A percentile compares a stretch with the other conserved stretches of the same genome.
phyloP scores from a whole-genome alignment of 2,888 invertebrate genomes.

The Napeogenes inachia region DNA sequence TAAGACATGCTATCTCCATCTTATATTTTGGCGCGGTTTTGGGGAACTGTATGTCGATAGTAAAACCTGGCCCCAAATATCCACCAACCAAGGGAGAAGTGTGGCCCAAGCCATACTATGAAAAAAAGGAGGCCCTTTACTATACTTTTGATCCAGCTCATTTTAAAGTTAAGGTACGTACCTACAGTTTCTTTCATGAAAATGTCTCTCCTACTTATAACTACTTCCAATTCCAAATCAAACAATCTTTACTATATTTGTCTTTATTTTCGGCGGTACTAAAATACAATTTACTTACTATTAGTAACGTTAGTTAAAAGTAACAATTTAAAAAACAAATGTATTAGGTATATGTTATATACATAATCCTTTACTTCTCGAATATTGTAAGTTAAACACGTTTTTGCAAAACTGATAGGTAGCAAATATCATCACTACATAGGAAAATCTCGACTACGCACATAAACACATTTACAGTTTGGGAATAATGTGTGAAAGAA shows the following conservation, averaged over 20 bases:
- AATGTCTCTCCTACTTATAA: constrained; percentile 18
- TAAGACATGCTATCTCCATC: constrained; percentile 12
- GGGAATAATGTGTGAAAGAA: too few relatives aligned
- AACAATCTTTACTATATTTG: not conserved
- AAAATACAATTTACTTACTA: too few relatives aligned
- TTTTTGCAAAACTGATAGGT: too few relatives aligned
- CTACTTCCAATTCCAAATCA: not conserved
- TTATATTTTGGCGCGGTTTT: constrained; percentile 15
- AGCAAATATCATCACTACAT: too few relatives aligned
- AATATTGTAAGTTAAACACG: too few relatives aligned
- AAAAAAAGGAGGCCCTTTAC: constrained; percentile 57
- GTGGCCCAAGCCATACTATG: constrained; percentile 82
- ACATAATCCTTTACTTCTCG: too few relatives aligned
- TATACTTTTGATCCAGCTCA: constrained; percentile 61
- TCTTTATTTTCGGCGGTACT: not conserved
- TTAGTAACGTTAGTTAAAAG: too few relatives aligned
- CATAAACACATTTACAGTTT: too few relatives aligned
- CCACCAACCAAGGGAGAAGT: constrained; percentile 79
- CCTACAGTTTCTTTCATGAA: constrained; percentile 5
- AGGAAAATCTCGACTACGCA: too few relatives aligned
- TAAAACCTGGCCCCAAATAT: constrained; percentile 69
- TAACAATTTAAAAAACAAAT: too few relatives aligned
- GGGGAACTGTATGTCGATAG: constrained; percentile 28
- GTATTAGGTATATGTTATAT: too few relatives aligned
- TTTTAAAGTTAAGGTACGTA: constrained; percentile 71